Base-by-base conservation (phyloP, 2,113 vertebrate species). In the Brachyhypopomus occidentalis region DNA sequence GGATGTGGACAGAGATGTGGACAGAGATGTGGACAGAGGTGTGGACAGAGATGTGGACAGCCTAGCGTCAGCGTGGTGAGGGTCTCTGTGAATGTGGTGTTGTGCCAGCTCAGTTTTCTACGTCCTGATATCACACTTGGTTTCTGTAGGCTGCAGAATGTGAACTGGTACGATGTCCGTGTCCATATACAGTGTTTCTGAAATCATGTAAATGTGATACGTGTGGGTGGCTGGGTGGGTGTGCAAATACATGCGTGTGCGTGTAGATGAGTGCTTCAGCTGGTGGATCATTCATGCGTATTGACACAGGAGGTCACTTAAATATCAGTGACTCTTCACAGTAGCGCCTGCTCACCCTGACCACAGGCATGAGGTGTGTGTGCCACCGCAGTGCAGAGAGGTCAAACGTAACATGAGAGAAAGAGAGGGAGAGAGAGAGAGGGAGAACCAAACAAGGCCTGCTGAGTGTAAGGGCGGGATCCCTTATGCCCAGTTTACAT, bases 401-500 rank as follows among this genome's bases (percentile, higher is more conserved):
- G 79, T 81, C 81, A 77, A 63, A 23, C 19, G 79, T 81, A 84
- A 83, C 81, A 78, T 34, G 64, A 83, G 16, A 56, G 20, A 84
- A 38, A 80, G 72, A 80, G 66, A 64, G 72, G 56, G 38, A 69
- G 60, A 79, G 69, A 71, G 77, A 77, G 55, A 72, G 69, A 73
- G 71, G 67, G 22, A 81, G 59, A 69, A 59, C 77, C 84, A 87
- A 83, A 86, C 77, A 83, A 84, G 85, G 78, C 45, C 30, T 59
- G 75, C 22, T 76, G 48, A 69, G n/a, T 64, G 80, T 75, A 60
- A 25, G 20, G 71, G 63, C 4, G 38, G 58, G 34, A 76, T 72
- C 75, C 75, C 83, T 78, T 77, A 83, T 78, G 76, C 64, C 71
- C 45, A 71, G 89, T 90, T 90, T 91, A 79, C 87, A 91, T 91